A percentile compares a stretch with the other conserved stretches of the same genome.
Evolutionary conservation across 2,113 vertebrate species (phyloP).

Genomic region (Phainopepla nitens): DNA sequence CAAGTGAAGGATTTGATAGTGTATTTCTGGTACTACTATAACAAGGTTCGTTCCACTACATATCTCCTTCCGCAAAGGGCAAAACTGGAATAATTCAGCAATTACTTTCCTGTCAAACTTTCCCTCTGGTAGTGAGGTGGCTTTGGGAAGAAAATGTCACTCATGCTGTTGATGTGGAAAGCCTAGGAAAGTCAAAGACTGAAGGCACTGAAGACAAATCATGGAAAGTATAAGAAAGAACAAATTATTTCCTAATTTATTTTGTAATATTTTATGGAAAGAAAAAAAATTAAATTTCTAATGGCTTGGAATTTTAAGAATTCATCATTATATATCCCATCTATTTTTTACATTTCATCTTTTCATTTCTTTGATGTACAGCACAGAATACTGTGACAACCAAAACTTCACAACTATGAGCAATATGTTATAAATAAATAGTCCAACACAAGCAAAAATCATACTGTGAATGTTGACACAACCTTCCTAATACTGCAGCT

Average conservation of each 20-base stretch:
- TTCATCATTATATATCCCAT: neutral
- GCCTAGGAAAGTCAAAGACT: neutral
- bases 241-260: neutral
- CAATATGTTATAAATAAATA: neutral
- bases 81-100: neutral
- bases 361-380: neutral
- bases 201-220: neutral
- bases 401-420: neutral
- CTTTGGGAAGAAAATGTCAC: neutral
- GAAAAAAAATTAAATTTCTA: neutral
- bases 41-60: neutral
- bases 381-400: neutral
- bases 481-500: neutral
- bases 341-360: neutral
- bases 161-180: neutral
- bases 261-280: neutral
- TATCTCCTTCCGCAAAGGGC: neutral
- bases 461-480: neutral
- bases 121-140: neutral
- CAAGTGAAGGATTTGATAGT: neutral
- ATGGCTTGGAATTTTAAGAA: neutral
- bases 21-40: neutral
- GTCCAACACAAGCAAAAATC: neutral
- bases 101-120: neutral
- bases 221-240: neutral